Conservation (phyloP, 2,888 invertebrate species). For the Lepidocyrtinus sp. region DNA sequence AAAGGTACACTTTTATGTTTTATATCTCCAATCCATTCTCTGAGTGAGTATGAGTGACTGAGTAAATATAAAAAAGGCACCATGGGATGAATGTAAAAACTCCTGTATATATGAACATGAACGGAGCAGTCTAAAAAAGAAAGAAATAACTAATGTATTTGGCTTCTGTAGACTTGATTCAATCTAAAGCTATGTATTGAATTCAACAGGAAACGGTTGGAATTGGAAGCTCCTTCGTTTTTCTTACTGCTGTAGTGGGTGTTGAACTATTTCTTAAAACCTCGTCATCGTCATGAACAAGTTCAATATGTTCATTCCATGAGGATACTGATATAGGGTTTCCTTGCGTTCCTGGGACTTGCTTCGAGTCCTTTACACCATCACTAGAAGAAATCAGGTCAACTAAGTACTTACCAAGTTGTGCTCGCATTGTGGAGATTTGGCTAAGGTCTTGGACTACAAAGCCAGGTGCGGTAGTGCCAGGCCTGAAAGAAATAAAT, state of each 20-base stretch:
- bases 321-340: not conserved
- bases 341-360: not conserved
- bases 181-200: not conserved
- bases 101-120: not conserved
- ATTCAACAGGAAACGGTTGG: conserved; percentile 50
- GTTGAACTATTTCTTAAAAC: not conserved
- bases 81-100: not conserved
- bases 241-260: not conserved
- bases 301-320: not conserved
- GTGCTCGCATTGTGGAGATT: conserved; percentile 43
- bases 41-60: not conserved
- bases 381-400: conserved; percentile 35
- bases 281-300: conserved; percentile 1
- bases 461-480: conserved; percentile 43
- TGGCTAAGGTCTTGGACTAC: conserved; percentile 33
- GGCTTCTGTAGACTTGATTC: not conserved
- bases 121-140: not conserved
- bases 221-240: conserved; percentile 25
- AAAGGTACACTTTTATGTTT: not conserved
- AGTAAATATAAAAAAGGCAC: not conserved
- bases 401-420: conserved; percentile 49
- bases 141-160: not conserved
- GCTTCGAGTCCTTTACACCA: not conserved
- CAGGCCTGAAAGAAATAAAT: conserved; percentile 25
- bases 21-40: not conserved